These are phyloP conservation scores for Clepsis dumicolana DNA, from an alignment of 2,888 invertebrate genomes.

Conservation along the genomic window DNA sequence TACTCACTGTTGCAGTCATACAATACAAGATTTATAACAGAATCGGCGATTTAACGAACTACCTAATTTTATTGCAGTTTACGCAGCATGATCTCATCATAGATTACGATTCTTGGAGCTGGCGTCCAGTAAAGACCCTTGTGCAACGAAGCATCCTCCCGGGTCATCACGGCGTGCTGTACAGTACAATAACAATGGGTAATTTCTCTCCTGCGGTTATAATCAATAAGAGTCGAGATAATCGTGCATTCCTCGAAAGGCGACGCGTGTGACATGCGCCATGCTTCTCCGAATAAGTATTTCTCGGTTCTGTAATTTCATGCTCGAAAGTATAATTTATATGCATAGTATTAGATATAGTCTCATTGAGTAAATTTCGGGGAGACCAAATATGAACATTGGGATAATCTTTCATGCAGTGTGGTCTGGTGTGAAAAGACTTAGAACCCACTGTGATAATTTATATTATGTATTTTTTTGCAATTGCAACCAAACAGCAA, in stretches of 20 bases:
- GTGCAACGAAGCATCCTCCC: slow-evolving; percentile 12
- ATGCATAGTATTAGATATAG: too few relatives aligned
- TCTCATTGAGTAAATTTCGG: too few relatives aligned
- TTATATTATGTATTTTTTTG: too few relatives aligned
- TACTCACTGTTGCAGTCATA: too few relatives aligned
- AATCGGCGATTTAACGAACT: not conserved
- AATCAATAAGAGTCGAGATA: slow-evolving; percentile 68
- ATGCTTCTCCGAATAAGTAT: slow-evolving; percentile 65
- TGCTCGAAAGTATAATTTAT: slow-evolving; percentile 44
- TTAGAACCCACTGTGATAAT: too few relatives aligned
- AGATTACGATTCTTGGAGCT: slow-evolving; percentile 1
- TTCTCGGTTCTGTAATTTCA: slow-evolving; percentile 57
- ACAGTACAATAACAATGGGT: slow-evolving; percentile 45
- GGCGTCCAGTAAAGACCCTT: slow-evolving; percentile 17
- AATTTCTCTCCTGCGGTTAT: slow-evolving; percentile 53
- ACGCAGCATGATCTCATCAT: slow-evolving; percentile 18
- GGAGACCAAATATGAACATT: too few relatives aligned
- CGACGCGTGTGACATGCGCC: slow-evolving; percentile 74
- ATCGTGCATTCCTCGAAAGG: slow-evolving; percentile 69
- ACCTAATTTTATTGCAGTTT: slow-evolving; percentile 12
- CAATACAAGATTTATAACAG: slow-evolving; percentile 2
- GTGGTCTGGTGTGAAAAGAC: too few relatives aligned
- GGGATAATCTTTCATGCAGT: too few relatives aligned
- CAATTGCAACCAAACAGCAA: too few relatives aligned
- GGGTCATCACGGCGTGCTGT: slow-evolving; percentile 3